Percentiles rank a stretch among this genome's conserved stretches.
Conservation (phyloP, 2,113 vertebrate species). For the Dipodomys stephensi region DNA sequence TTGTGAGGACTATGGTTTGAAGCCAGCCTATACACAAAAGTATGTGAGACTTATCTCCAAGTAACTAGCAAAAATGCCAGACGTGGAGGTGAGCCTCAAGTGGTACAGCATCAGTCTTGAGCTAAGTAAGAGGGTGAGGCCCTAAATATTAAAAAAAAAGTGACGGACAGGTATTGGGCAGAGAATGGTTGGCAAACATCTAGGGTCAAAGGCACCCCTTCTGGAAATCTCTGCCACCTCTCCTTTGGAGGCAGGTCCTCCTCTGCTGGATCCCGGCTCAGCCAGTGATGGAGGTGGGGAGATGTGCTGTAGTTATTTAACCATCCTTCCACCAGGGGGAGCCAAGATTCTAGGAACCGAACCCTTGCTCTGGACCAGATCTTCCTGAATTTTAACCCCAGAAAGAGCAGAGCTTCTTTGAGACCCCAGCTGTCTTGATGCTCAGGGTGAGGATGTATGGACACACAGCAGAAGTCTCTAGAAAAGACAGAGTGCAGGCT, state of each 20-base stretch:
- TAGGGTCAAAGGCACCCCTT: neutral
- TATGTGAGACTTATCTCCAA: no score
- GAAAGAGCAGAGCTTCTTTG: neutral
- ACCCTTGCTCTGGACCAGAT: fast-evolving
- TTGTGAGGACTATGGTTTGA: no score
- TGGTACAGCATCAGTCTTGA: no score
- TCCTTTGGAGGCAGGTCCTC: neutral
- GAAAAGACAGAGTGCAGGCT: neutral
- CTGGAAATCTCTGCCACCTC: neutral
- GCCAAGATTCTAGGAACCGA: neutral
- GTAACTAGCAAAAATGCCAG: no score
- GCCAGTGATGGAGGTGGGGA: no score
- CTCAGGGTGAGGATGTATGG: neutral
- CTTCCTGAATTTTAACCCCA: neutral
- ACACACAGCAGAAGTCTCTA: neutral
- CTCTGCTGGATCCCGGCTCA: neutral
- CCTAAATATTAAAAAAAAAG: neutral
- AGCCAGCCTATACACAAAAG: no score
- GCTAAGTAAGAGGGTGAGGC: no score
- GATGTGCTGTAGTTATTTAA: neutral
- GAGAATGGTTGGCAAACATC: neutral
- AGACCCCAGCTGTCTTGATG: no score
- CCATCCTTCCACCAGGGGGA: constrained; percentile 1
- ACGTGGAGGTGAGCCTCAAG: no score
- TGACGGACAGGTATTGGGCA: no score